Conservation (phyloP, 1,140 invertebrate genomes). For the Pogonus chalceus region DNA sequence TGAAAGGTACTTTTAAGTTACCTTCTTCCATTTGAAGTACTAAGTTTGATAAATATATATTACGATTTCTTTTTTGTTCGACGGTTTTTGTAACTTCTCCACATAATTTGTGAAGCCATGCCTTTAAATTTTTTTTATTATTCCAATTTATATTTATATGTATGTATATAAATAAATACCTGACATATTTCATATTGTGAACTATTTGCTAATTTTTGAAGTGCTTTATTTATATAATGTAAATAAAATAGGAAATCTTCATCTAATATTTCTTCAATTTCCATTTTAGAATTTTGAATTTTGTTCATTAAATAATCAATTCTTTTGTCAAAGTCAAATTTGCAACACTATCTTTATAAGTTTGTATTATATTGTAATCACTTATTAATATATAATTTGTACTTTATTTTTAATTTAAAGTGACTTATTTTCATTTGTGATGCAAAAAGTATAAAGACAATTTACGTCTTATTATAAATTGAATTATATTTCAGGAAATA, state of each 20-base stretch:
- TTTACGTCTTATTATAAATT: too few relatives aligned
- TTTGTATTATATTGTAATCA: too few relatives aligned
- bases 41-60: constrained; percentile 34
- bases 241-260: constrained; percentile 36
- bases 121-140: constrained; percentile 12
- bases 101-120: constrained; percentile 34
- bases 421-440: too few relatives aligned
- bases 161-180: constrained; percentile 4
- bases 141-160: neutral
- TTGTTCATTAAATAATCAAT: too few relatives aligned
- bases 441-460: too few relatives aligned
- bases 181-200: constrained; percentile 18
- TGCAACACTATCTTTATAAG: too few relatives aligned
- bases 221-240: constrained; percentile 30
- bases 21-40: constrained; percentile 32
- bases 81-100: constrained; percentile 27
- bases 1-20: constrained; percentile 30
- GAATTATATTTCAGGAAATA: too few relatives aligned
- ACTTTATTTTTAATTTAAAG: too few relatives aligned
- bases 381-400: too few relatives aligned
- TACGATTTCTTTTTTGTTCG: constrained; percentile 31
- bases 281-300: too few relatives aligned
- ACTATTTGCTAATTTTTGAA: constrained; percentile 21
- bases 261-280: constrained; percentile 33
- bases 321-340: too few relatives aligned